Conservation (phyloP, 2,113 vertebrate genomes). For the Oncorhynchus clarkii region DNA sequence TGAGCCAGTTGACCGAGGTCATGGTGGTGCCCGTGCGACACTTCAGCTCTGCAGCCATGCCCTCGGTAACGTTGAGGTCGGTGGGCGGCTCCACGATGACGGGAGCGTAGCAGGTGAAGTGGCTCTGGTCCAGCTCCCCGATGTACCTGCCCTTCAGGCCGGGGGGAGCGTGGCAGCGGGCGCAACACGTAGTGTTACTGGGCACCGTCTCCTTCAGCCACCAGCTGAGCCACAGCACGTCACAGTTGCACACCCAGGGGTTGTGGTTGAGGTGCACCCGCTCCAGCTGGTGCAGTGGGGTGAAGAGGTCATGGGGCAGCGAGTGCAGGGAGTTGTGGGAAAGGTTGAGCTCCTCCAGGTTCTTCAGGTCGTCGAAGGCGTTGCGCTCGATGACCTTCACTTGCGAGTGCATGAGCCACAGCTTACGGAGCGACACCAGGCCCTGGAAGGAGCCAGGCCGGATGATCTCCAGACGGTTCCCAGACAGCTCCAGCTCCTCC, state of each 20-base stretch:
- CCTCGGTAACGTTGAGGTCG: constrained; percentile 95
- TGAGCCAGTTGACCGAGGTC: constrained; percentile 96
- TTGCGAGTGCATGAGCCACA: constrained; percentile 97
- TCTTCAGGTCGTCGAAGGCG: constrained; percentile 96
- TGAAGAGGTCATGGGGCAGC: constrained; percentile 95
- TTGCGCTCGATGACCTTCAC: constrained; percentile 93
- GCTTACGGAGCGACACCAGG: constrained; percentile 83
- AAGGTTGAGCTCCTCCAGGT: constrained; percentile 90
- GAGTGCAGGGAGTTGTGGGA: constrained; percentile 95
- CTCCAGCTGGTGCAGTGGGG: constrained; percentile 89
- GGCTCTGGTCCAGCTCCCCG: constrained; percentile 91
- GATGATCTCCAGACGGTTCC: constrained; percentile 87
- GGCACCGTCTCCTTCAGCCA: constrained; percentile 96
- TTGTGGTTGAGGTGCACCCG: constrained; percentile 95
- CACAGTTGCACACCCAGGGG: constrained; percentile 96
- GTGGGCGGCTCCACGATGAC: constrained; percentile 96
- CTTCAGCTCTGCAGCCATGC: constrained; percentile 97
- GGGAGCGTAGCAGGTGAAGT: constrained; percentile 94
- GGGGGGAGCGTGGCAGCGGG: constrained; percentile 91
- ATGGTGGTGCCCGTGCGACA: constrained; percentile 96
- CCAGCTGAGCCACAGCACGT: constrained; percentile 96
- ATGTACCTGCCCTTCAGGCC: constrained; percentile 87
- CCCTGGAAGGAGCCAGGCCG: constrained; percentile 92
- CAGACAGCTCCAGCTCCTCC: constrained; percentile 92
- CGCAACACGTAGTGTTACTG: constrained; percentile 95